These are phyloP conservation scores for Papilio aristodemus DNA, from an alignment of 1,140 invertebrate genomes.

Conservation along the genomic window DNA sequence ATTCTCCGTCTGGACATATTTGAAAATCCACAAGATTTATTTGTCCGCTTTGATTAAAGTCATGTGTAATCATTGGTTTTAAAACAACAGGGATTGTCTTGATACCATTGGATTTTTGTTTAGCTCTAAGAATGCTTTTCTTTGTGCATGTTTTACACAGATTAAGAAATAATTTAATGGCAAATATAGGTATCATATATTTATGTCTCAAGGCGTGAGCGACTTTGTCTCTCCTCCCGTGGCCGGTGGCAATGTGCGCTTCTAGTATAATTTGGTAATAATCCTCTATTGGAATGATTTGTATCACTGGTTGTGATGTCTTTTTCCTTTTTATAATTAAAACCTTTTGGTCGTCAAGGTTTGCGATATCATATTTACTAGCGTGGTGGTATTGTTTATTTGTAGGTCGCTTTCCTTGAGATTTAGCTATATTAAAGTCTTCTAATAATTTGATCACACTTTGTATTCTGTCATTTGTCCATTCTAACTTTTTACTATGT, in stretches of 20 bases:
- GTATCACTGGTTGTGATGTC: not conserved
- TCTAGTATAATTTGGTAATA: slow-evolving; percentile 23
- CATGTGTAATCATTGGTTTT: not conserved
- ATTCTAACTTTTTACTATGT: slow-evolving; percentile 39
- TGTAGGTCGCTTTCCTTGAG: slow-evolving; percentile 28
- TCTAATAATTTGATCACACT: slow-evolving; percentile 39
- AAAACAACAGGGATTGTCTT: not conserved
- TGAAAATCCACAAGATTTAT: slow-evolving; percentile 21
- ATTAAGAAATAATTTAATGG: slow-evolving; percentile 11
- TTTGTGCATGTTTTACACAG: slow-evolving; percentile 13
- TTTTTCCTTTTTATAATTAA: slow-evolving; percentile 28
- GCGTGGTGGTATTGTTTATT: slow-evolving; percentile 39
- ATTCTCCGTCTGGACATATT: not conserved
- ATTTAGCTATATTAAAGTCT: slow-evolving; percentile 31
- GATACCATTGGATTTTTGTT: not conserved
- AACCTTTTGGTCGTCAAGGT: not conserved
- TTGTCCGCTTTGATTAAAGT: slow-evolving; percentile 26
- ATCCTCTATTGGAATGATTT: slow-evolving; percentile 26
- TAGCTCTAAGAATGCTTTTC: not conserved
- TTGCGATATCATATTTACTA: slow-evolving; percentile 9
- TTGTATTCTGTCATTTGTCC: slow-evolving; percentile 33
- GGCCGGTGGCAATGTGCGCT: not conserved
- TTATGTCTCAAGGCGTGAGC: not conserved
- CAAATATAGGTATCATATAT: slow-evolving; percentile 14
- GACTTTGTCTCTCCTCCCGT: slow-evolving; percentile 18